Conservation (phyloP, 1,140 invertebrate genomes). For the Armadillidium nasatum region DNA sequence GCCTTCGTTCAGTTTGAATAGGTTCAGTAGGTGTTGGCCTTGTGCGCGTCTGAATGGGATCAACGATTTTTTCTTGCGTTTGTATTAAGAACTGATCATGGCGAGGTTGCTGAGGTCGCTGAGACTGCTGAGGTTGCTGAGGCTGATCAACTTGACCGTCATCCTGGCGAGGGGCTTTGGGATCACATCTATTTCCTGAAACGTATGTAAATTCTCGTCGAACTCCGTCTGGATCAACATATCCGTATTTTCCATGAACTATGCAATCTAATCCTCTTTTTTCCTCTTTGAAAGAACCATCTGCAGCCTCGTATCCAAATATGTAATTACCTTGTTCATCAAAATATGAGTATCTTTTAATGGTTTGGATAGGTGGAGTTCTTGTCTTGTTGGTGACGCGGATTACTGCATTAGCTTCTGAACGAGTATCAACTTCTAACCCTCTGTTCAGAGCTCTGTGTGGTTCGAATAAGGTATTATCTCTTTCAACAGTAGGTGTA, state of each 20-base stretch:
- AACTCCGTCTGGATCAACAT: conserved; percentile 80
- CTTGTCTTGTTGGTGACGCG: conserved; percentile 23
- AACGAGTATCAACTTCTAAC: conserved; percentile 32
- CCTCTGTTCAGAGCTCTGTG: conserved; percentile 33
- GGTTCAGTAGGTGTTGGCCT: not conserved
- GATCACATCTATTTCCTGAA: conserved; percentile 82
- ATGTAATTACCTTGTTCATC: conserved; percentile 68
- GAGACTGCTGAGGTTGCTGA: conserved; percentile 28
- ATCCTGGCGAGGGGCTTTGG: conserved; percentile 57
- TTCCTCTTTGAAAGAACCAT: conserved; percentile 85
- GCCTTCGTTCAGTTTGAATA: not conserved
- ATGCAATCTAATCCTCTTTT: conserved; percentile 78
- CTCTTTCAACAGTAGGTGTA: not conserved
- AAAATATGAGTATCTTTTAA: conserved; percentile 45
- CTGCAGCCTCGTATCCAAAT: conserved; percentile 81
- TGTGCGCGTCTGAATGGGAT: conserved; percentile 26
- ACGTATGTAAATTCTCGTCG: conserved; percentile 82
- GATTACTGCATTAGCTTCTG: conserved; percentile 26
- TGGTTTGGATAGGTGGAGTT: conserved; percentile 42
- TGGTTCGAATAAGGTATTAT: conserved; percentile 9
- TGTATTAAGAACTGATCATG: conserved; percentile 43
- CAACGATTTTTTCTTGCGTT: conserved; percentile 36
- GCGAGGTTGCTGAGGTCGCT: conserved; percentile 23
- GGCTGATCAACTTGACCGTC: conserved; percentile 49
- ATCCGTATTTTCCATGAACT: conserved; percentile 80